Base-by-base conservation (phyloP, 2,888 invertebrate species). In the Mesorhabditis spiculigera region DNA sequence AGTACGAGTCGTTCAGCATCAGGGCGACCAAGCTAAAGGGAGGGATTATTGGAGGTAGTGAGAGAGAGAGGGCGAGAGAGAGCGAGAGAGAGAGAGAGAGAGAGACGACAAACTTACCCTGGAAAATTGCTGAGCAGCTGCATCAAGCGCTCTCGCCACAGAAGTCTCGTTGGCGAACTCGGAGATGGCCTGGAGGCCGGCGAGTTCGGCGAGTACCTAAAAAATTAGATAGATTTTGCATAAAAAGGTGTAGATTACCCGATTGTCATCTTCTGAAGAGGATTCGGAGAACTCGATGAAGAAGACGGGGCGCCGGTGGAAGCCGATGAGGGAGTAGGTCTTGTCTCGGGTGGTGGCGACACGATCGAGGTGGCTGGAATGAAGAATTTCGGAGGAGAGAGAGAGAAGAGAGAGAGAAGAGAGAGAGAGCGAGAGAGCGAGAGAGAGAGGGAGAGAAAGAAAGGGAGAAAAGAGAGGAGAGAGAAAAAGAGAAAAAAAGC, bases 141-240 rank as follows among this genome's bases (percentile, higher is more conserved):
- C 65, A 4, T 73, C 71, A 62, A 77, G 67, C n/a, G 77, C 77
- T 44, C 68, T 68, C 4, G 76, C 75, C 28, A 76, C 74, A 4
- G 81, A 81, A 5, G 72, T 71, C 63, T 79, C 76, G 58, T 50
- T 50, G 58, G 10, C 0, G 10, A 71, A 65, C 16, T 69, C 61
- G 6, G 67, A 63, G 8, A 73, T 68, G 43, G 78, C 73, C 13
- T 67, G 68, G 41, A 79, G 71, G 16, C 64, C 64, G 2, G 61
- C 65, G 4, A 71, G 63, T 43, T 66, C 61, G 13, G 61, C 64
- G 13, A 67, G 44, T n/a, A 65, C 28, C 71, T 71, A 43, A 43
- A 68, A 1, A 5, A 42, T 3, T 1, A 10, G 8, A n/a, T 63
- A 41, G 13, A n/a, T 44, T 45, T n/a, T 6, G 28, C 3, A 28